Conservation (phyloP, 30 jellyfish, hydroid and myxozoan species). For the Euphysa ruthae region DNA sequence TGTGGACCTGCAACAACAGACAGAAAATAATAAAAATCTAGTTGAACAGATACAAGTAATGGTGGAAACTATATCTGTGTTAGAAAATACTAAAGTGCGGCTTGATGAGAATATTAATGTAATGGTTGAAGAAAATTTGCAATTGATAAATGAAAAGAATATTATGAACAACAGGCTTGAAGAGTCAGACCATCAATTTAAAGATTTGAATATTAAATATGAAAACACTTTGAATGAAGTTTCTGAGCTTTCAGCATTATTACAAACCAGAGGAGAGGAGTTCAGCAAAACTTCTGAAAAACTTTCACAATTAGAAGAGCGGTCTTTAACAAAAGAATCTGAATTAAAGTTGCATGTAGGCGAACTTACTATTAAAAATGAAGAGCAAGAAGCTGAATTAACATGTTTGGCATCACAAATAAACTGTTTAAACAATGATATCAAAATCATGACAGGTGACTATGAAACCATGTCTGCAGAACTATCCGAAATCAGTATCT, state of each 20-base stretch:
- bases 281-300: background rate
- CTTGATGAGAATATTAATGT: background rate
- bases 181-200: slow-evolving; percentile 1
- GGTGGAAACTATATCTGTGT: background rate
- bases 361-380: slow-evolving; percentile 15
- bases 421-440: background rate
- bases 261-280: slow-evolving; percentile 1
- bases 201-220: background rate
- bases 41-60: slow-evolving; percentile 12
- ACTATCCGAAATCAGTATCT: slow-evolving; percentile 6
- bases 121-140: slow-evolving; percentile 13
- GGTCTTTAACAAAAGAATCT: background rate
- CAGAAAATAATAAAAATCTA: background rate
- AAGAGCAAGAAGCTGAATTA: slow-evolving; percentile 13
- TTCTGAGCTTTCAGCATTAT: background rate
- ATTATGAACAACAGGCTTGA: background rate
- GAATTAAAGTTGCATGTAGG: background rate
- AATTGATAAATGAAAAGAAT: slow-evolving; percentile 1
- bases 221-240: background rate
- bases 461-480: slow-evolving; percentile 5
- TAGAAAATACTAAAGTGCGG: slow-evolving; percentile 3
- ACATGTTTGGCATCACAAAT: background rate
- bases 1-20: background rate
- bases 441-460: background rate
- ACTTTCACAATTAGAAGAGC: background rate